phyloP scores from a whole-genome alignment of 2,113 vertebrate species.

The Hippolais icterina region DNA sequence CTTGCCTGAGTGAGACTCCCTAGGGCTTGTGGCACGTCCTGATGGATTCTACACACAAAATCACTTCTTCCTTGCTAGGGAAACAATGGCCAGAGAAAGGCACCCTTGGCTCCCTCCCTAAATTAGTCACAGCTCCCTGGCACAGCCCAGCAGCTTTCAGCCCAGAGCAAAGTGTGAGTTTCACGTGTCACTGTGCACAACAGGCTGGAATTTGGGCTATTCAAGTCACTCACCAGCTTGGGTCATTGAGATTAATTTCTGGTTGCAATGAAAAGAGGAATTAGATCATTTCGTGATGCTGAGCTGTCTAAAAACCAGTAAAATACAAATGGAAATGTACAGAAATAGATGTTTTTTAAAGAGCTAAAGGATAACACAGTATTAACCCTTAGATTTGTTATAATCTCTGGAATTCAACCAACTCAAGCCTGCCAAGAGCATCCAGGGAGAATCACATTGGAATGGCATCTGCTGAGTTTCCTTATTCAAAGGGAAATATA shows the following conservation, averaged over 20 bases:
- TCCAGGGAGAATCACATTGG: background rate
- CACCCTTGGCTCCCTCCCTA: conserved; percentile 16
- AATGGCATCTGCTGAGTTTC: background rate
- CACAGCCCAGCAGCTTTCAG: background rate
- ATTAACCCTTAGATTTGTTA: background rate
- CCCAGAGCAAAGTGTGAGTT: background rate
- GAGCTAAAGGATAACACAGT: background rate
- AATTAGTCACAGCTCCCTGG: conserved; percentile 6
- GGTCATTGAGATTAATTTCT: conserved; percentile 1
- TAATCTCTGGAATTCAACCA: background rate
- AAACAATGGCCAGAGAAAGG: background rate
- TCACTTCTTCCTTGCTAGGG: background rate
- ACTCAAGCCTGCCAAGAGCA: background rate
- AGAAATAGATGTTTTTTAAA: background rate
- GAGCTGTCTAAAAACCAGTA: background rate
- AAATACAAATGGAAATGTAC: background rate
- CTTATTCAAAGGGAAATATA: background rate
- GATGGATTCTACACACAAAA: background rate
- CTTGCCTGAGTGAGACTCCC: background rate
- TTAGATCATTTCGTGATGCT: background rate
- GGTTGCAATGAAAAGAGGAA: background rate
- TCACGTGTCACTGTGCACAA: background rate
- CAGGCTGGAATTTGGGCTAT: conserved; percentile 21
- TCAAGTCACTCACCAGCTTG: background rate
- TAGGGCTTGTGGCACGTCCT: background rate